Evolutionary conservation across 2,797 vertebrate species (phyloP), one percentile per base, ranked within the genome.

Genomic region (Mormyrops boulengeri): DNA sequence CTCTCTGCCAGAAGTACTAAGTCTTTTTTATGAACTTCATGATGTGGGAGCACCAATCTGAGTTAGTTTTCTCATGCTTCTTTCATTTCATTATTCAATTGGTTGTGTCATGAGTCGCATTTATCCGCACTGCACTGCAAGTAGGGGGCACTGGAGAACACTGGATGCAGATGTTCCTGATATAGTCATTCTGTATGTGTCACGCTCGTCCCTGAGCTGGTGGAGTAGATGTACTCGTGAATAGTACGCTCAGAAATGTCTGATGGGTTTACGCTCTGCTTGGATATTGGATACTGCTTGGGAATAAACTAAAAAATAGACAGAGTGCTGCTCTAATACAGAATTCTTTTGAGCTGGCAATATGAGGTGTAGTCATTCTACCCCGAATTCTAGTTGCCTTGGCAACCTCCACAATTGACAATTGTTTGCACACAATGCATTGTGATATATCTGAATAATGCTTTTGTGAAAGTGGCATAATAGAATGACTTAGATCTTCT

Each of bases 371-470:
- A 88, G 26, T 60, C 55, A 44, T 6, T n/a, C n/a, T 17, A 2
- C 50, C 60, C 22, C 14, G 30, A 52, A 87, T 38, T 87, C 30
- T 41, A 11, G 57, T 88, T 88, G 82, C 91, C 89, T 69, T 85
- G 57, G 90, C 88, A 86, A 55, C 22, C 55, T 89, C 88, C 41
- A 88, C 89, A 88, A 73, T 88, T 85, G 89, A 88, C 41, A 66
- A 66, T 66, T 66, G 87, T 60, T 66, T 87, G 86, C 86, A 19
- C 30, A 44, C 86, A 87, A 87, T 41, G 53, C 30, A 11, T 60
- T 60, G 22, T 44, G 86, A 57, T 60, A 34, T 19, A 53, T 11
- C 49, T 17, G 26, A 50, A 34, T 53, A 55, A 55, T 53, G 50
- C 30, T 86, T 52, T 55, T 55, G 22, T 86, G 30, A 53, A 86